Conservation (phyloP, 1,140 invertebrate genomes). For the Hylaeus volcanicus region DNA sequence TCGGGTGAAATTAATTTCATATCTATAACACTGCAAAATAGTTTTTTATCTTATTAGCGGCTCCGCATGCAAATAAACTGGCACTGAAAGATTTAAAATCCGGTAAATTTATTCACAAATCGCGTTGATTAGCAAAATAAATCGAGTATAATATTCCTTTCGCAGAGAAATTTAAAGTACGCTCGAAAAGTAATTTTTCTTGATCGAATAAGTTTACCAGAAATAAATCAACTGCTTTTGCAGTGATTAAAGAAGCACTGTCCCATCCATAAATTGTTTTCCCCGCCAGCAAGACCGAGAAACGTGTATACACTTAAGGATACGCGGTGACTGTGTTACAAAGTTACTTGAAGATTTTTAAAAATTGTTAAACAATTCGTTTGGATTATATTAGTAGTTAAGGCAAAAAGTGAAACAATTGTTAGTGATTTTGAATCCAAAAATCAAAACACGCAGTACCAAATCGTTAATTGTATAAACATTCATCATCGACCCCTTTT, state of each 20-base stretch:
- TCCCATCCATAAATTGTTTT: constrained; percentile 12
- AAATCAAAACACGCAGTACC: background rate
- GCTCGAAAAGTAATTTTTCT: background rate
- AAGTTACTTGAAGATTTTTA: background rate
- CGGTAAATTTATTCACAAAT: constrained; percentile 41
- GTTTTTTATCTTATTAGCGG: constrained; percentile 34
- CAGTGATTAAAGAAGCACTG: constrained; percentile 36
- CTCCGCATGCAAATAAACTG: constrained; percentile 49
- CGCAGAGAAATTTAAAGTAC: background rate
- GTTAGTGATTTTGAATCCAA: no score
- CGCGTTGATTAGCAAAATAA: background rate
- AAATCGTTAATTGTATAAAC: constrained; percentile 11
- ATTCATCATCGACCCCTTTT: background rate
- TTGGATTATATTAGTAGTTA: no score
- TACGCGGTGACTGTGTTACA: background rate
- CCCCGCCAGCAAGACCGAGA: no score
- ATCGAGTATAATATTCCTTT: background rate
- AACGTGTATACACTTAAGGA: constrained; percentile 16
- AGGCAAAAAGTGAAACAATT: no score
- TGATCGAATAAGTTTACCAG: constrained; percentile 33
- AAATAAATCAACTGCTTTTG: constrained; percentile 24
- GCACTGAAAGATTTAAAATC: constrained; percentile 34
- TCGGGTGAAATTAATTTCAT: constrained; percentile 55
- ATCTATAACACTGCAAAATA: constrained; percentile 46
- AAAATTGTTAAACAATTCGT: background rate